A percentile compares a stretch with the other conserved stretches of the same genome.
Evolutionary conservation across 2,113 vertebrate species (phyloP).

Genomic region (Paralichthys olivaceus): DNA sequence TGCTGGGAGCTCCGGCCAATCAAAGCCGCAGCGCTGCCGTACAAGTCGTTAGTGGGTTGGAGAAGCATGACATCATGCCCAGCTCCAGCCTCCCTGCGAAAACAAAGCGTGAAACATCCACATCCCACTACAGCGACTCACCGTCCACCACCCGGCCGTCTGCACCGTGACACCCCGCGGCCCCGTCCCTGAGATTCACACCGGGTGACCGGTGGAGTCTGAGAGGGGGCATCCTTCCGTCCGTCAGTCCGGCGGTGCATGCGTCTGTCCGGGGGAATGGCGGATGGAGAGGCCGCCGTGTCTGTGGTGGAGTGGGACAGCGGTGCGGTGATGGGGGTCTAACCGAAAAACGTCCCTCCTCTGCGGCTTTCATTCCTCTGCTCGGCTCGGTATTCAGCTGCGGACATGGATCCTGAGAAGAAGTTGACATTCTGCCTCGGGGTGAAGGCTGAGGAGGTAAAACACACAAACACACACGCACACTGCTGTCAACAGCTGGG

Average conservation of each 20-base stretch:
- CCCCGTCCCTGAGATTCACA: not conserved
- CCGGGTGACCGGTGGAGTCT: not conserved
- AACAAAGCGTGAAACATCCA: conserved; percentile 44
- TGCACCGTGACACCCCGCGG: conserved; percentile 13
- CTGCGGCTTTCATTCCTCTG: conserved; percentile 14
- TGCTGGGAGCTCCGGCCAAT: conserved; percentile 81
- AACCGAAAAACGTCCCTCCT: conserved; percentile 37
- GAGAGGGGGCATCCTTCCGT: conserved; percentile 44
- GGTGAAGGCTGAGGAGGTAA: conserved; percentile 76
- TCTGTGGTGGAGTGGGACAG: conserved; percentile 64
- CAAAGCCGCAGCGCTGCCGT: conserved; percentile 55
- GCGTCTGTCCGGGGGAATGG: conserved; percentile 66
- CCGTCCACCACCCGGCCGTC: not conserved
- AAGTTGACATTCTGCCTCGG: conserved; percentile 79
- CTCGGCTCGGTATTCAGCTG: conserved; percentile 38
- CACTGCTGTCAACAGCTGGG: conserved; percentile 68
- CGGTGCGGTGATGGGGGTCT: conserved; percentile 65
- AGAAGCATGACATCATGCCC: conserved; percentile 75
- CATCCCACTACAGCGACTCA: conserved; percentile 20
- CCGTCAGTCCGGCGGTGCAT: conserved; percentile 3
- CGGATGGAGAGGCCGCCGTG: conserved; percentile 64
- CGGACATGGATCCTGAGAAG: conserved; percentile 80
- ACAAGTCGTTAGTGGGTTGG: conserved; percentile 58
- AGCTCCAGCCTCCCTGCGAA: conserved; percentile 35
- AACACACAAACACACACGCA: conserved; percentile 14